Conservation (phyloP, 2,888 invertebrate genomes). For the Antitype chi region DNA sequence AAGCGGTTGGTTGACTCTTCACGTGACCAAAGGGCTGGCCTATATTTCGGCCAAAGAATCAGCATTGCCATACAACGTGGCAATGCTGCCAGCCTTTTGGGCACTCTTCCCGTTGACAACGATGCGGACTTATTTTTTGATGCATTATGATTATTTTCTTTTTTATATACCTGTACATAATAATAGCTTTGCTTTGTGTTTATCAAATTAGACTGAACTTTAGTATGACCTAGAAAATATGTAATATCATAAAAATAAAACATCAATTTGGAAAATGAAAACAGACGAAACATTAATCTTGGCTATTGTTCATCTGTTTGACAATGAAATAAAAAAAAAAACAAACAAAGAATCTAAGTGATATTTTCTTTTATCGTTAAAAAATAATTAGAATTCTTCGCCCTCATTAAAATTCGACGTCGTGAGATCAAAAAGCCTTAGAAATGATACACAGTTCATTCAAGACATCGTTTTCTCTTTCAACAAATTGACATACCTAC, state of each 20-base stretch:
- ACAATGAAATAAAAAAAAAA: slow-evolving; percentile 1
- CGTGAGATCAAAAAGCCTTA: slow-evolving; percentile 68
- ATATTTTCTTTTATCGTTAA: slow-evolving; percentile 38
- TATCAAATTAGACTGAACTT: too few relatives aligned
- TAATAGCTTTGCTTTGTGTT: too few relatives aligned
- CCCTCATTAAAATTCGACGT: slow-evolving; percentile 69
- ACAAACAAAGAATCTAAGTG: slow-evolving; percentile 18
- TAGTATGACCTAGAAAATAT: slow-evolving; percentile 2
- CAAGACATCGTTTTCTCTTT: slow-evolving; percentile 38
- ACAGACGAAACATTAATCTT: neutral
- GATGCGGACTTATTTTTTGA: too few relatives aligned
- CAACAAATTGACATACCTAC: slow-evolving; percentile 30
- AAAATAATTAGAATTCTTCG: slow-evolving; percentile 67
- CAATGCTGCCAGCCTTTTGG: too few relatives aligned
- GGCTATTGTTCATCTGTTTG: slow-evolving; percentile 34
- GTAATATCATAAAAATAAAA: neutral
- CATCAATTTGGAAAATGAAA: neutral
- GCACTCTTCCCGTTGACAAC: too few relatives aligned
- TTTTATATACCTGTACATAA: too few relatives aligned
- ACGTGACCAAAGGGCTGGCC: too few relatives aligned
- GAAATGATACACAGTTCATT: slow-evolving; percentile 48
- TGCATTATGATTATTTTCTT: too few relatives aligned
- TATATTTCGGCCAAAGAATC: too few relatives aligned
- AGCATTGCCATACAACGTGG: too few relatives aligned
- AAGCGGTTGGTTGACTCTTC: too few relatives aligned